phyloP scores from a whole-genome alignment of 2,888 invertebrate species.

The Graphium colonna region DNA sequence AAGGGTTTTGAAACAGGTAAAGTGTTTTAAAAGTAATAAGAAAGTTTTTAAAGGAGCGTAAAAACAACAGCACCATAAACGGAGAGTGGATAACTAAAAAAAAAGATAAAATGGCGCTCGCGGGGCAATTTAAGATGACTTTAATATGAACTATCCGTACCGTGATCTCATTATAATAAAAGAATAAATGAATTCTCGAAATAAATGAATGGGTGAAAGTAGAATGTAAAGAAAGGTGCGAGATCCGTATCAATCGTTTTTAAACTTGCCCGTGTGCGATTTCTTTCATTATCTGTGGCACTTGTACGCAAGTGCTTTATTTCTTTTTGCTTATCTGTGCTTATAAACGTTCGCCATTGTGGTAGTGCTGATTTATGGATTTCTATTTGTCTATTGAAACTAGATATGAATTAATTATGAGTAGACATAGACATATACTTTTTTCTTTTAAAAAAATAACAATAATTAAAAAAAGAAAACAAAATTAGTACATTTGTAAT shows the following conservation, averaged over 20 bases:
- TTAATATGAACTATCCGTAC: slow-evolving; percentile 14
- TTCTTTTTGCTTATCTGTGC: slow-evolving; percentile 12
- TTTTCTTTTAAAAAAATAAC: too few relatives aligned
- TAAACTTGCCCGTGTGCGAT: slow-evolving; percentile 6
- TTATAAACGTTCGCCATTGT: neutral
- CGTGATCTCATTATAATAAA: slow-evolving; percentile 15
- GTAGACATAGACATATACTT: too few relatives aligned
- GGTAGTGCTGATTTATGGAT: too few relatives aligned
- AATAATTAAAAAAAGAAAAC: too few relatives aligned
- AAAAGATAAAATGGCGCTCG: slow-evolving; percentile 5
- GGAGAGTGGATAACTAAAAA: neutral
- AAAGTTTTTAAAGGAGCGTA: neutral
- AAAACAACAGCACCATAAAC: neutral
- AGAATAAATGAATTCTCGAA: slow-evolving; percentile 5
- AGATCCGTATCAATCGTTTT: slow-evolving; percentile 20
- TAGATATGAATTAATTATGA: too few relatives aligned
- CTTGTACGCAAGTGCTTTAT: slow-evolving; percentile 3
- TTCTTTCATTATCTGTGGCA: slow-evolving; percentile 6
- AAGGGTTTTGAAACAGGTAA: neutral
- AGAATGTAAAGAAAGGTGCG: slow-evolving; percentile 22
- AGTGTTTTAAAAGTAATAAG: neutral
- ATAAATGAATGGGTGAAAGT: slow-evolving; percentile 19
- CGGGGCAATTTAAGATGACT: slow-evolving; percentile 7
- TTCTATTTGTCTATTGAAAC: too few relatives aligned
- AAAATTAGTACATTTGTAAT: too few relatives aligned